phyloP scores from a whole-genome alignment of 2,797 vertebrate species.

The Xiphophorus birchmanni region DNA sequence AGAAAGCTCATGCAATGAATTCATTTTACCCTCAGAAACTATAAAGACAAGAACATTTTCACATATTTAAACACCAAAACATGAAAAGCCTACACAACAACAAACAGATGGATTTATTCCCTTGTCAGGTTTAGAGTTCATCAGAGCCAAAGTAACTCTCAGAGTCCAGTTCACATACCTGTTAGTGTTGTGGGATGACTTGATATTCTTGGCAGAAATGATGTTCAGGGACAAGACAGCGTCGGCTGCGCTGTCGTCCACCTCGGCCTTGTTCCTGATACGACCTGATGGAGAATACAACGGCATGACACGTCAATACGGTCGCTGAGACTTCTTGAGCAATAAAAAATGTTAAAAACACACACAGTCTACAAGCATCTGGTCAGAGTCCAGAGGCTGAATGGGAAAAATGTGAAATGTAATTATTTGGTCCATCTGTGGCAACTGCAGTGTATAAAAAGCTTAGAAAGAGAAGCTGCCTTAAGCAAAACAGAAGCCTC shows the following conservation, averaged over 20 bases:
- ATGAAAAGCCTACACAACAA: background rate
- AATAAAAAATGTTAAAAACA: background rate
- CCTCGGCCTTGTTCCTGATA: slow-evolving; percentile 93
- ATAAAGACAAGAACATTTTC: slow-evolving; percentile 6
- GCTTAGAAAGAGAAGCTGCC: slow-evolving; percentile 9
- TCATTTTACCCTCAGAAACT: slow-evolving; percentile 27
- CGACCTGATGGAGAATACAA: slow-evolving; percentile 81
- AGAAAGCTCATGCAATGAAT: slow-evolving; percentile 50
- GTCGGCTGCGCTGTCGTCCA: slow-evolving; percentile 90
- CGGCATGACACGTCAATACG: background rate
- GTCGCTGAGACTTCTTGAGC: background rate
- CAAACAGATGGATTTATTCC: background rate
- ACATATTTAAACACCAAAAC: background rate
- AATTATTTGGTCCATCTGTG: slow-evolving; percentile 41
- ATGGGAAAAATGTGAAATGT: slow-evolving; percentile 34
- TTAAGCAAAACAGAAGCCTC: slow-evolving; percentile 12
- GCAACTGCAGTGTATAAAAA: slow-evolving; percentile 34
- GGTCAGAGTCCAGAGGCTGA: slow-evolving; percentile 24
- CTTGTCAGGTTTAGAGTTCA: background rate
- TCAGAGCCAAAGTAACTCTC: background rate
- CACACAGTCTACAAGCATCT: slow-evolving; percentile 7
- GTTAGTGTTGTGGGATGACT: slow-evolving; percentile 93
- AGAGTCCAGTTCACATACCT: slow-evolving; percentile 75
- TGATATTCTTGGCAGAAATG: slow-evolving; percentile 97
- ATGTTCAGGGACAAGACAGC: slow-evolving; percentile 96